These are phyloP conservation scores for Anas bernieri DNA, from an alignment of 2,797 vertebrate genomes.

Conservation along the genomic window DNA sequence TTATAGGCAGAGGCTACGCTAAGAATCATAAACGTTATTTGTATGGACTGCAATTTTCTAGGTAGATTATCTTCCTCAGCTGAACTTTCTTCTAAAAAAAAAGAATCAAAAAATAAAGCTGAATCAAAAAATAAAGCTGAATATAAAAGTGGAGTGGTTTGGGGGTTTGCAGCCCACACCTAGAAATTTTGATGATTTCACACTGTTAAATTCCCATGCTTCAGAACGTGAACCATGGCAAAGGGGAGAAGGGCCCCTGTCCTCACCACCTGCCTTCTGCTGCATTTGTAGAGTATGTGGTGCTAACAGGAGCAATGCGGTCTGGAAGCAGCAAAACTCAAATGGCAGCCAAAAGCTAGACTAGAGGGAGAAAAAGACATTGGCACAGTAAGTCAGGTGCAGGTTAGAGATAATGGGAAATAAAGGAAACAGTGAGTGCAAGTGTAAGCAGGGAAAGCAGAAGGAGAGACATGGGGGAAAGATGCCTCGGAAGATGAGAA, in stretches of 20 bases:
- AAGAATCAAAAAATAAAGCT: neutral
- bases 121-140: neutral
- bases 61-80: neutral
- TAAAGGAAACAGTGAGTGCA: neutral
- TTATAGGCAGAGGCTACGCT: neutral
- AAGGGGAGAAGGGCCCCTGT: neutral
- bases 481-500: neutral
- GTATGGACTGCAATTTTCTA: neutral
- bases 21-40: neutral
- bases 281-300: fast-evolving
- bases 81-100: neutral
- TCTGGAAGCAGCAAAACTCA: neutral
- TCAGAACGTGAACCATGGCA: neutral
- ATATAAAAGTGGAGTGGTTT: neutral
- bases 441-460: neutral
- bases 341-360: neutral
- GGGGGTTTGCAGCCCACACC: neutral
- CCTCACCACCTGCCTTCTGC: fast-evolving
- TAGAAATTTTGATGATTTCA: neutral
- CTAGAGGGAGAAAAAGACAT: neutral
- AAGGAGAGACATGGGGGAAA: fast-evolving
- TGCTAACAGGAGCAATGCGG: neutral
- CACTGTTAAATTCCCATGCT: neutral
- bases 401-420: neutral
- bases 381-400: neutral